Base-by-base conservation (phyloP, 2,888 invertebrate genomes). In the Cyaniris semiargus region DNA sequence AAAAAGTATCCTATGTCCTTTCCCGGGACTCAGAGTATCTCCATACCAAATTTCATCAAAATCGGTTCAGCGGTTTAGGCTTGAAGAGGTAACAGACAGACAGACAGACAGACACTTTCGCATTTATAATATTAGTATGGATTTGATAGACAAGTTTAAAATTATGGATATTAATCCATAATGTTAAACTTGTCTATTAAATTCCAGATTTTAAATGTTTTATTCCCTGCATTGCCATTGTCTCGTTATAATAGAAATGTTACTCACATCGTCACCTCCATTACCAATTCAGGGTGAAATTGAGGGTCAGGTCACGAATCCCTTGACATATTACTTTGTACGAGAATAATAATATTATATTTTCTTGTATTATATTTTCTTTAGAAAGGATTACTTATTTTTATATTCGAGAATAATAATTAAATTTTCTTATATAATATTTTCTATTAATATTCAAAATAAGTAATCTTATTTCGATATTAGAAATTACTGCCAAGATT, bases 311-410 rank as follows among this genome's bases (percentile, higher is more conserved):
- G 27, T 66, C 66, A 66, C 66, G 66, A 66, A 15, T 27, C 1
- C 15, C 66, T 27, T 27, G 27, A 66, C 66, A 27, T 66, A 66
- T 66, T 66, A 66, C 66, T 66, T 66, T 27, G 27, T 66, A 66
- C 3, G 15, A 15, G 27, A 27, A 18, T 60, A 60, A 60, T 60
- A 27, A 18, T 60, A 60, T 23, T 60, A 60, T 10, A 10, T 60
- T 60, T 60, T 60, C 60, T 60, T 23, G 3, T 4, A 27, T 66
- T 1, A 27, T 66, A 60, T 58, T n/a, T n/a, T n/a, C n/a, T n/a
- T n/a, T n/a, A n/a, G n/a, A n/a, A n/a, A n/a, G n/a, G n/a, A n/a
- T n/a, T n/a, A n/a, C n/a, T n/a, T n/a, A n/a, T n/a, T n/a, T n/a
- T n/a, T n/a, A n/a, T n/a, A n/a, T n/a, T n/a, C 3, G 15, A 15